Evolutionary conservation across 2,797 vertebrate genomes (phyloP).

Genomic region (Melopsittacus undulatus): DNA sequence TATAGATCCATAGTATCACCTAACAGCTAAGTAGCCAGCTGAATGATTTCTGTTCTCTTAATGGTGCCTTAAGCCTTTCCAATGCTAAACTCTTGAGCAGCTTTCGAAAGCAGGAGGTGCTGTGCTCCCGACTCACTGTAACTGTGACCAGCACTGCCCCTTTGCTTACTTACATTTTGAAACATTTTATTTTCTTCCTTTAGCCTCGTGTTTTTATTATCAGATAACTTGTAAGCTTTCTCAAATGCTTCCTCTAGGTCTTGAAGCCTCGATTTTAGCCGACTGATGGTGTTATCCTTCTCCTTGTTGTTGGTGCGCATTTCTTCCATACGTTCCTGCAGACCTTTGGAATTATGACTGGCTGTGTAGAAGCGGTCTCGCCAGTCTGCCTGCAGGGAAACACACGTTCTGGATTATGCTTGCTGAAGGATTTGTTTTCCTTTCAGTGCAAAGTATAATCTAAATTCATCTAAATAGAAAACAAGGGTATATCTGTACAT

Average conservation of each 20-base stretch:
- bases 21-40: background rate
- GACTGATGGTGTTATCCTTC: slow-evolving; percentile 81
- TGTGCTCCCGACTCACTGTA: accelerated
- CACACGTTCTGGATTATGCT: background rate
- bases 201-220: slow-evolving; percentile 84
- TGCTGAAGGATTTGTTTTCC: background rate
- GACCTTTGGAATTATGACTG: slow-evolving; percentile 77
- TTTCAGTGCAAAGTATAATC: background rate
- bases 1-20: background rate
- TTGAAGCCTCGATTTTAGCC: slow-evolving; percentile 78
- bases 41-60: background rate
- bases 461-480: background rate
- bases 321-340: slow-evolving; percentile 89
- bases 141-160: accelerated
- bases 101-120: background rate
- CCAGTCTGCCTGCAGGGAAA: slow-evolving; percentile 83
- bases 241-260: slow-evolving; percentile 87
- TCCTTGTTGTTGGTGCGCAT: slow-evolving; percentile 83
- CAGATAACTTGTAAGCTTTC: slow-evolving; percentile 82
- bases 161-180: slow-evolving; percentile 86
- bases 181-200: slow-evolving; percentile 93
- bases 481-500: background rate
- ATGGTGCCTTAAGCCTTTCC: background rate
- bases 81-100: accelerated
- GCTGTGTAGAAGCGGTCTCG: slow-evolving; percentile 82